phyloP scores from a whole-genome alignment of 2,113 vertebrate species.

The Tursiops truncatus region DNA sequence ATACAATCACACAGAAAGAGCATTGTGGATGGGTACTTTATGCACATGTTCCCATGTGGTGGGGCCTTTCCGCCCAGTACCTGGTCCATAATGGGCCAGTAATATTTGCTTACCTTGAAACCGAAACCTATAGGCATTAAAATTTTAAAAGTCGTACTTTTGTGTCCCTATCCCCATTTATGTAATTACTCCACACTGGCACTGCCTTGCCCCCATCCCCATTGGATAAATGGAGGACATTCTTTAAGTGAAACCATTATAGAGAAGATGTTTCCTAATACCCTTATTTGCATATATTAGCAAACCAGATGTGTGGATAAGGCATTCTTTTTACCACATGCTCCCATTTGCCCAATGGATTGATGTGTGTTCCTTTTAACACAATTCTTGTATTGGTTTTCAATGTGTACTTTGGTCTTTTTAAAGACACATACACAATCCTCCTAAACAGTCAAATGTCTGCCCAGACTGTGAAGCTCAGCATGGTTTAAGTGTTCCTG shows the following conservation, averaged over 20 bases:
- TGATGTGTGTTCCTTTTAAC: neutral
- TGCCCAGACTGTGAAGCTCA: neutral
- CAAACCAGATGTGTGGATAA: constrained; percentile 32
- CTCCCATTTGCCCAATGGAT: neutral
- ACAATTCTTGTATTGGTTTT: constrained; percentile 14
- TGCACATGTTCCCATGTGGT: neutral
- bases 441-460: neutral
- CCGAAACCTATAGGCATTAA: neutral
- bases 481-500: neutral
- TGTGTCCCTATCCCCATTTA: neutral
- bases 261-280: constrained; percentile 14
- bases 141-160: neutral
- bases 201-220: neutral
- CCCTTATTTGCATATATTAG: neutral
- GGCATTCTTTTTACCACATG: neutral
- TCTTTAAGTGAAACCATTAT: constrained; percentile 25
- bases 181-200: neutral
- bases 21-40: neutral
- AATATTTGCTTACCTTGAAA: neutral
- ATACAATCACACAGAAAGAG: neutral
- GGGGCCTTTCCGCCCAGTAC: neutral
- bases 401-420: neutral
- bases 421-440: neutral
- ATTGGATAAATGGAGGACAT: neutral
- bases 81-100: neutral